Conservation (phyloP, 2,888 invertebrate species). For the Abscondita cerata region DNA sequence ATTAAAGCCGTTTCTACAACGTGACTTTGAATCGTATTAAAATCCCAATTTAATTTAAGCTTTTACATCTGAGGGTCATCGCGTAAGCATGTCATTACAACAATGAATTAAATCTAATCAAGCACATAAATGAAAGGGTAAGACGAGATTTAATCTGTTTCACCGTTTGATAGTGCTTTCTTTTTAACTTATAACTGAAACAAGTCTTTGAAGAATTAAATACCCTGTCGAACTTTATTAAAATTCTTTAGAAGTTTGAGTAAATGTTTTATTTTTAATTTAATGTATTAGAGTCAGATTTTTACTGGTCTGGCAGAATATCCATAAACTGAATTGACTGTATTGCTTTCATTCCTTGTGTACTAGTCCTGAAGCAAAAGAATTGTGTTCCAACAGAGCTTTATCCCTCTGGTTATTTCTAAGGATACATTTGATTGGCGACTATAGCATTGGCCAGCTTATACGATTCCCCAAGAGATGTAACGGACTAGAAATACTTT, state of each 20-base stretch:
- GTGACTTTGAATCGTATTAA: not conserved
- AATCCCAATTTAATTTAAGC: not conserved
- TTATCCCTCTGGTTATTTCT: slow-evolving; percentile 27
- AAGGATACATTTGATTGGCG: slow-evolving; percentile 35
- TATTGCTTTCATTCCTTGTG: not conserved
- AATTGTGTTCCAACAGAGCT: slow-evolving; percentile 12
- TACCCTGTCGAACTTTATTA: not conserved
- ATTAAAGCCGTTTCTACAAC: no score
- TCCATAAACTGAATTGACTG: not conserved
- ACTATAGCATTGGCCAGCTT: slow-evolving; percentile 28
- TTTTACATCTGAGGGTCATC: slow-evolving; percentile 6
- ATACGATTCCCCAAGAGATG: slow-evolving; percentile 29
- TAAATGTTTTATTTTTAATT: not conserved
- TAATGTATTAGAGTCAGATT: not conserved
- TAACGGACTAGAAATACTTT: slow-evolving; percentile 34
- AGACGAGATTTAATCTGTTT: slow-evolving; percentile 9
- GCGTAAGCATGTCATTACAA: slow-evolving; percentile 4
- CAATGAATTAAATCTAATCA: slow-evolving; percentile 8
- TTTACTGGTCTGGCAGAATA: not conserved
- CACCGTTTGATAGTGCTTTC: not conserved
- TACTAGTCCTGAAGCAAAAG: slow-evolving; percentile 6
- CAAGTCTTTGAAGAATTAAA: slow-evolving; percentile 3
- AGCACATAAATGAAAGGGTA: slow-evolving; percentile 9
- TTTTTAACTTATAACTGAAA: not conserved
- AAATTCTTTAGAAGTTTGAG: not conserved